Evolutionary conservation across 2,113 vertebrate genomes (phyloP).

Genomic region (Rhipidura dahli): DNA sequence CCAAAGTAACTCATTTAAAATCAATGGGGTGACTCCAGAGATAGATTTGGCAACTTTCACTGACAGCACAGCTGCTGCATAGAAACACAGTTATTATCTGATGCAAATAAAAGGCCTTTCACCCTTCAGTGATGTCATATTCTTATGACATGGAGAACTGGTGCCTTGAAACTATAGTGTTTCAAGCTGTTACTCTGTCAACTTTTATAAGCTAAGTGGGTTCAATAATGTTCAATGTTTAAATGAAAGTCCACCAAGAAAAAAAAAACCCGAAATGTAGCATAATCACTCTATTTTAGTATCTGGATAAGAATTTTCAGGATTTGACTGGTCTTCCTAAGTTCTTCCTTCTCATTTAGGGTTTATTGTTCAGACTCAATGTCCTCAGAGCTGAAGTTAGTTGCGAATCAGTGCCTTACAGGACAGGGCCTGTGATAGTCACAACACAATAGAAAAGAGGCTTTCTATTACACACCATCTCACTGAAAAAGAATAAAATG

Average conservation of each 20-base stretch:
- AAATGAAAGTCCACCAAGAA: not conserved
- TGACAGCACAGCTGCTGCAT: conserved; percentile 56
- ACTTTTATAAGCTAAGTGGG: conserved; percentile 4
- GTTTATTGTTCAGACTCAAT: not conserved
- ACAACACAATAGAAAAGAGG: not conserved
- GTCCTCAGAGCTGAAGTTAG: not conserved
- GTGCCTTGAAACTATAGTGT: conserved; percentile 22
- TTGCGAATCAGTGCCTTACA: not conserved
- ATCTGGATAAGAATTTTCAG: not conserved
- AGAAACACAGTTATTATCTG: conserved; percentile 35
- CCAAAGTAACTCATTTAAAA: conserved; percentile 44
- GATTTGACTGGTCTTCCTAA: not conserved
- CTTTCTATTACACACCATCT: not conserved
- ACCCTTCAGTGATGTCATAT: conserved; percentile 28
- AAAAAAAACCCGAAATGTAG: not conserved
- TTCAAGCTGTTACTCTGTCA: conserved; percentile 45
- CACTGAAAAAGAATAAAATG: not conserved
- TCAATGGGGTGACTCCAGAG: conserved; percentile 31
- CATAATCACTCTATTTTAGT: not conserved
- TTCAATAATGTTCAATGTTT: not conserved
- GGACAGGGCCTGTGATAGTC: not conserved
- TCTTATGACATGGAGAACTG: conserved; percentile 1
- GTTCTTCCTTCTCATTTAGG: not conserved
- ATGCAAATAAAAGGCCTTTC: conserved; percentile 58
- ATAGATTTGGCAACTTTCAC: conserved; percentile 42